phyloP scores from a whole-genome alignment of 2,113 vertebrate genomes.

The Cochlearius cochlearius region DNA sequence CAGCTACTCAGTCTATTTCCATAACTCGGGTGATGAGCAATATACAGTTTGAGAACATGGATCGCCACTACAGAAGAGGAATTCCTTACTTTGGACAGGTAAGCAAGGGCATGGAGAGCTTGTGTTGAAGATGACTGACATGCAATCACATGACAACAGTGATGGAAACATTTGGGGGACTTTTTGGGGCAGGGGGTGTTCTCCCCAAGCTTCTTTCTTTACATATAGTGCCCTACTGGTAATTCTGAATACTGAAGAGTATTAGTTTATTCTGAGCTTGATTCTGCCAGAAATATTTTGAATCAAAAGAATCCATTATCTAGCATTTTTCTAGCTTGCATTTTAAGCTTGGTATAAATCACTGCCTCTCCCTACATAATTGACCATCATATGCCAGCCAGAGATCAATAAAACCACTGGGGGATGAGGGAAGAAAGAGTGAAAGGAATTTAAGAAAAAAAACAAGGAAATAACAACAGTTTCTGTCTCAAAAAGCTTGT shows the following conservation, averaged over 20 bases:
- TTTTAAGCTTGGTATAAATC: not conserved
- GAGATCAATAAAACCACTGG: not conserved
- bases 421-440: not conserved
- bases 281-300: not conserved
- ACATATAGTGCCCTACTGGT: not conserved
- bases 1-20: not conserved
- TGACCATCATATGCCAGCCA: not conserved
- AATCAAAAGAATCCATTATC: not conserved
- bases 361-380: not conserved
- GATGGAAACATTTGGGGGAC: not conserved
- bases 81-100: constrained; percentile 68
- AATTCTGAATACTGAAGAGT: not conserved
- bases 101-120: not conserved
- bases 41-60: constrained; percentile 57
- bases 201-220: not conserved
- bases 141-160: not conserved
- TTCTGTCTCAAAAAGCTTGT: not conserved
- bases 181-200: not conserved
- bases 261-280: not conserved
- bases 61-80: constrained; percentile 52
- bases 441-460: not conserved
- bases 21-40: constrained; percentile 30
- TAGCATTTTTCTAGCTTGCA: not conserved
- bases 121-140: not conserved
- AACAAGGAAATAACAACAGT: not conserved